phyloP scores from a whole-genome alignment of 2,888 invertebrate genomes.

The Bimastos eiseni region DNA sequence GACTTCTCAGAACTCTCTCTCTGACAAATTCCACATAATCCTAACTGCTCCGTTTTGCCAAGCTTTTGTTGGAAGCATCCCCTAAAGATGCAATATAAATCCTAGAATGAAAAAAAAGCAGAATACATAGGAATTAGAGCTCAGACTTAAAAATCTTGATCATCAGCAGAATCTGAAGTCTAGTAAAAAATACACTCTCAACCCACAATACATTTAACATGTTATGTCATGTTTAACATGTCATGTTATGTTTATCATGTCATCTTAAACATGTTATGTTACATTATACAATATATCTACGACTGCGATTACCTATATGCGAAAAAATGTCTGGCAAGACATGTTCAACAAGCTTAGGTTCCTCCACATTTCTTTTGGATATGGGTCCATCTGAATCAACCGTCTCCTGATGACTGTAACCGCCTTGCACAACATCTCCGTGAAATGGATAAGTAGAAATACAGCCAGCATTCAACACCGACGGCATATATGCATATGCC shows the following conservation, averaged over 20 bases:
- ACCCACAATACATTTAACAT: background rate
- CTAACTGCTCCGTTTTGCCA: no score
- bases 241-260: no score
- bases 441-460: background rate
- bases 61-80: no score
- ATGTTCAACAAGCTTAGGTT: background rate
- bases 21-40: no score
- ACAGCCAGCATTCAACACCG: background rate
- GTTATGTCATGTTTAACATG: no score
- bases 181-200: background rate
- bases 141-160: background rate
- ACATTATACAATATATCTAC: no score
- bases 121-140: no score
- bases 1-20: no score
- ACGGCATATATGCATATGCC: background rate
- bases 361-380: background rate
- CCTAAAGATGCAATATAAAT: no score
- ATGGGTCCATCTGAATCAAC: background rate
- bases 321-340: background rate
- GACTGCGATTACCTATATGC: background rate
- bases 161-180: background rate
- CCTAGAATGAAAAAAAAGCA: no score
- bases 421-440: background rate
- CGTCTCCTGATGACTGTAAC: background rate
- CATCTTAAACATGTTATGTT: no score